phyloP scores from a whole-genome alignment of 2,113 vertebrate species.

The Eonycteris spelaea region DNA sequence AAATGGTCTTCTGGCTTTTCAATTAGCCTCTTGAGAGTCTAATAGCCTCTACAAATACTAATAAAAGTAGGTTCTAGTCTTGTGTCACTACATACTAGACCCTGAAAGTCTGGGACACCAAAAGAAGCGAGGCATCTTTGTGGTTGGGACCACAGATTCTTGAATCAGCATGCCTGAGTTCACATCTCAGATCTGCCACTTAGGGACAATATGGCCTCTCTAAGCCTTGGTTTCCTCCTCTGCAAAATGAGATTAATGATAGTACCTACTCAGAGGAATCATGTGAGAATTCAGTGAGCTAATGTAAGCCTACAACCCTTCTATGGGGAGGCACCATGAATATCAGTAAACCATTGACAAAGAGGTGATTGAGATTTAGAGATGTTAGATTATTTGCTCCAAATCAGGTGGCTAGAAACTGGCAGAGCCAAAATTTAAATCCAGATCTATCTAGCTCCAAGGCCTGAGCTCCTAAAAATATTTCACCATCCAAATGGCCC shows the following conservation, averaged over 20 bases:
- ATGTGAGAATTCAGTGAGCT: neutral
- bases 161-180: neutral
- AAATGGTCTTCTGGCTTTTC: neutral
- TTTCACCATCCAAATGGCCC: neutral
- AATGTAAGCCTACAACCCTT: neutral
- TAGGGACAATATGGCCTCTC: neutral
- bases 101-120: neutral
- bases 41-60: neutral
- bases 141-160: neutral
- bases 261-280: neutral
- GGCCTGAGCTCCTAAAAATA: neutral
- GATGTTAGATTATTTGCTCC: neutral
- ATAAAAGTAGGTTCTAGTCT: neutral
- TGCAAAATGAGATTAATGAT: neutral
- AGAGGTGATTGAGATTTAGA: neutral
- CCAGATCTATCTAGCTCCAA: neutral
- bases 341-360: neutral
- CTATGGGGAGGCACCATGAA: neutral
- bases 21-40: neutral
- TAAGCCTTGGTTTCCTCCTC: neutral
- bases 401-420: neutral
- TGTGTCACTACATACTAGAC: neutral
- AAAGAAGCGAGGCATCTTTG: neutral
- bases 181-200: neutral
- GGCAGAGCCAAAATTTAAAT: neutral